Evolutionary conservation across 2,888 invertebrate species (phyloP).

Genomic region (Hofmannophila pseudospretella): DNA sequence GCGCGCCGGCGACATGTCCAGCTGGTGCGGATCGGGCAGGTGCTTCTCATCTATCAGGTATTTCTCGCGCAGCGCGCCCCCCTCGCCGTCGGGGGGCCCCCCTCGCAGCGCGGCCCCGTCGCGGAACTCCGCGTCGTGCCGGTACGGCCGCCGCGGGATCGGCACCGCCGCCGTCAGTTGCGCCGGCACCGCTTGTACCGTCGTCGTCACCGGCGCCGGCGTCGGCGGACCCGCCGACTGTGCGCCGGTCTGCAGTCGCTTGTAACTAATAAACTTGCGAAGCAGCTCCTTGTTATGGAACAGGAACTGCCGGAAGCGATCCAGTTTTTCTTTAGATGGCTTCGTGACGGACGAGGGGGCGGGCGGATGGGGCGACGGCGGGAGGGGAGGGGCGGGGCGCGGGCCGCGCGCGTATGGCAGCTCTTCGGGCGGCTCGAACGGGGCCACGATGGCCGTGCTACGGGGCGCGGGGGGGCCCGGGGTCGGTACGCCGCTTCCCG

Average conservation of each 20-base stretch:
- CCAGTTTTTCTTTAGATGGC: conserved; percentile 14
- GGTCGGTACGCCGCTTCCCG: too few relatives aligned
- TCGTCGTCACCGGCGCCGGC: not conserved
- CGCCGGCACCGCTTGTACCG: not conserved
- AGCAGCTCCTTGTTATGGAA: conserved; percentile 23
- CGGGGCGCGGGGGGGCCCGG: too few relatives aligned
- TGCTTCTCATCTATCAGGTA: not conserved
- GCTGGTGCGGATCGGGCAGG: not conserved
- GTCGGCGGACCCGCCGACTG: not conserved
- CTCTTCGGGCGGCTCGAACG: too few relatives aligned
- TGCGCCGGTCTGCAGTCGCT: conserved; percentile 1
- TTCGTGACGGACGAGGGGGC: too few relatives aligned
- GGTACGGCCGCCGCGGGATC: not conserved
- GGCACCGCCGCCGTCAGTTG: not conserved
- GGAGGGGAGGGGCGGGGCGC: not conserved
- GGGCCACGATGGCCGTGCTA: too few relatives aligned
- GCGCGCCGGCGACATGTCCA: conserved; percentile 21
- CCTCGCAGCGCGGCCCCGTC: not conserved
- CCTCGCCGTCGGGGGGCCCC: not conserved
- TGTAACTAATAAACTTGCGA: conserved; percentile 18
- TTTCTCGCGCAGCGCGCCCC: not conserved
- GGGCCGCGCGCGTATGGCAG: not conserved
- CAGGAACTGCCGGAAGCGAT: conserved; percentile 24
- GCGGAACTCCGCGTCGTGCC: too few relatives aligned
- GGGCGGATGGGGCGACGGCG: conserved; percentile 1